These are phyloP conservation scores for Pomacea canaliculata DNA, from an alignment of 2,888 invertebrate species.

Conservation along the genomic window DNA sequence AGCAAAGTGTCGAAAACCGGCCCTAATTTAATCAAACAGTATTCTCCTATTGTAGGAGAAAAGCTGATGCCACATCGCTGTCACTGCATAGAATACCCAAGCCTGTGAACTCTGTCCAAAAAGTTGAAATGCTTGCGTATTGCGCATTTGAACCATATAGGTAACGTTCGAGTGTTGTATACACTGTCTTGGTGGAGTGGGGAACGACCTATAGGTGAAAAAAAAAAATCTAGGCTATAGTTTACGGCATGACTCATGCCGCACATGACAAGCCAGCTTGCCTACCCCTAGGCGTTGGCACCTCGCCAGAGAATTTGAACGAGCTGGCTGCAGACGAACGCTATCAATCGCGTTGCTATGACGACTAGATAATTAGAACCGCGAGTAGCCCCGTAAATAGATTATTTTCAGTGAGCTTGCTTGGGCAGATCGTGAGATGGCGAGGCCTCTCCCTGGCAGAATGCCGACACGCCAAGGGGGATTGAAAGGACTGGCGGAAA, in stretches of 20 bases:
- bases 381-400: slow-evolving; percentile 15
- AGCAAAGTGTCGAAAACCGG: too few species aligned
- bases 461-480: neutral
- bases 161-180: too few species aligned
- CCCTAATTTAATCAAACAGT: too few species aligned
- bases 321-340: slow-evolving; percentile 26
- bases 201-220: too few species aligned
- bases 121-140: too few species aligned
- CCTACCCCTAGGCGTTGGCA: slow-evolving; percentile 14
- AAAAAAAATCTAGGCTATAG: neutral
- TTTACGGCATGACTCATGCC: slow-evolving; percentile 19
- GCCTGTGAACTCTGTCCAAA: too few species aligned
- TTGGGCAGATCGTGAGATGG: neutral
- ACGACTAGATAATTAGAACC: slow-evolving; percentile 29
- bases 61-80: too few species aligned
- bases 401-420: slow-evolving; percentile 11
- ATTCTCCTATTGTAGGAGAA: too few species aligned
- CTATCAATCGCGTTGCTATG: slow-evolving; percentile 35
- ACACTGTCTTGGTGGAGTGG: too few species aligned
- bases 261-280: slow-evolving; percentile 15
- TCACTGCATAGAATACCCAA: too few species aligned
- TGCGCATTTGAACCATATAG: too few species aligned
- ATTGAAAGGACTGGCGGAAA: neutral
- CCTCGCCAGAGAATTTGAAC: slow-evolving; percentile 21
- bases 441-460: neutral